Evolutionary conservation across 1,140 invertebrate species (phyloP), one percentile per base, ranked within the genome.

Genomic region (Drosophila bocqueti): DNA sequence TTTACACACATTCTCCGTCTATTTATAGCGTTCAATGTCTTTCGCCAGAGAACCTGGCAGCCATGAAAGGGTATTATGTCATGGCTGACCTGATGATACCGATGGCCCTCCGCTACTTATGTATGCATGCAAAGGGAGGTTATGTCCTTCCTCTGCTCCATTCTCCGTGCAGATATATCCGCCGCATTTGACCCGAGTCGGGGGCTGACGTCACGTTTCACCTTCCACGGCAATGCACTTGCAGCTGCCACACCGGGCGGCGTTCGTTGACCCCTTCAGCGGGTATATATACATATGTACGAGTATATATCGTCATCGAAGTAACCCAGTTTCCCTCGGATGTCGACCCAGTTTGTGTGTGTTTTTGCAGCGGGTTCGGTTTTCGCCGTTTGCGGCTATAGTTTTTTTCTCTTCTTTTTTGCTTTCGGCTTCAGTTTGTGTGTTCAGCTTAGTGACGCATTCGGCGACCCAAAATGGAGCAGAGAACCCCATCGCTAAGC

Each of bases 11-110:
- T 57, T 24, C 58, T 36, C 43, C 43, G 79, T 36, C 68, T 87
- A 87, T 84, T 84, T 89, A 78, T 87, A 87, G 81, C 24, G 15
- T 36, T 62, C 81, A 84, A 81, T 87, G 84, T 57, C 65, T 77
- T 65, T 79, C 31, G 49, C 62, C n/a, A 24, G 31, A 21, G 74
- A 59, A 36, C 46, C 40, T 57, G 67, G 67, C 63, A 67, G 83
- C 80, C 74, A 83, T 86, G 83, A 89, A 87, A 80, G 80, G 74
- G 81, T 84, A 90, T 87, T 87, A 89, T 87, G 84, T 87, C 84
- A 89, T 81, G 84, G 84, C 77, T 87, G 81, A 84, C 84, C 83
- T 64, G 61, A 58, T 73, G 75, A 64, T 60, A 50, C 52, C 54
- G 21, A 40, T 57, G 52, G 52, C 52, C 34, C 52, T 55, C 34